These are phyloP conservation scores for Melanchra persicariae DNA, from an alignment of 2,888 invertebrate species.

Conservation along the genomic window DNA sequence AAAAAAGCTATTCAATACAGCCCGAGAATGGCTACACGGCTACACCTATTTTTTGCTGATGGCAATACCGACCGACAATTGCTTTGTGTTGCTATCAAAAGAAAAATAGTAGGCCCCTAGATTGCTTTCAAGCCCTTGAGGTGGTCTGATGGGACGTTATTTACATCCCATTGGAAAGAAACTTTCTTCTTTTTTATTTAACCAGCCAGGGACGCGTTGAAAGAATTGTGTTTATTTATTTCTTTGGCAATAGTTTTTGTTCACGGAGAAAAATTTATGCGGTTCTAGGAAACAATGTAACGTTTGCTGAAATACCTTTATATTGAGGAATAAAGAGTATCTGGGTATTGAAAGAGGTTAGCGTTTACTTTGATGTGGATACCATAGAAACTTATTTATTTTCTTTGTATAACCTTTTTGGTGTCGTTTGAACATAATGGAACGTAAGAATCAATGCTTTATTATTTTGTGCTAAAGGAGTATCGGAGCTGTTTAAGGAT, in stretches of 20 bases:
- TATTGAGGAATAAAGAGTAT: constrained; percentile 23
- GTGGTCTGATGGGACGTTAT: constrained; percentile 82
- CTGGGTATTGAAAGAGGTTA: constrained; percentile 33
- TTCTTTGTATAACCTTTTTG: constrained; percentile 4
- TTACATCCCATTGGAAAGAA: constrained; percentile 81
- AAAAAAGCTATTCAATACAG: constrained; percentile 72
- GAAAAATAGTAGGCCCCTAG: constrained; percentile 81
- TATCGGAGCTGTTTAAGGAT: background rate
- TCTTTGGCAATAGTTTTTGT: constrained; percentile 69
- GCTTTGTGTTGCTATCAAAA: constrained; percentile 84
- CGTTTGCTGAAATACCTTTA: constrained; percentile 42
- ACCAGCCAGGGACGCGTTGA: constrained; percentile 67
- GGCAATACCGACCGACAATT: constrained; percentile 83
- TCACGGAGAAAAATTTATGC: constrained; percentile 58
- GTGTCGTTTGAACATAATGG: background rate
- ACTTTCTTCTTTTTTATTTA: constrained; percentile 76
- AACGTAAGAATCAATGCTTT: background rate
- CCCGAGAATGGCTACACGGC: constrained; percentile 73
- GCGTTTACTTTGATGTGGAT: constrained; percentile 41
- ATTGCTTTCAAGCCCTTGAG: constrained; percentile 85
- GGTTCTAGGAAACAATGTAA: constrained; percentile 32
- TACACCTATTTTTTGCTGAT: constrained; percentile 78
- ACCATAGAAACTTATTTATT: constrained; percentile 26
- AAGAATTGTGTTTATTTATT: constrained; percentile 71
- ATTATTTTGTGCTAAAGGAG: background rate